A percentile compares a stretch with the other conserved stretches of the same genome.
phyloP scores from a whole-genome alignment of 2,888 invertebrate species.

The Clivina fossor region DNA sequence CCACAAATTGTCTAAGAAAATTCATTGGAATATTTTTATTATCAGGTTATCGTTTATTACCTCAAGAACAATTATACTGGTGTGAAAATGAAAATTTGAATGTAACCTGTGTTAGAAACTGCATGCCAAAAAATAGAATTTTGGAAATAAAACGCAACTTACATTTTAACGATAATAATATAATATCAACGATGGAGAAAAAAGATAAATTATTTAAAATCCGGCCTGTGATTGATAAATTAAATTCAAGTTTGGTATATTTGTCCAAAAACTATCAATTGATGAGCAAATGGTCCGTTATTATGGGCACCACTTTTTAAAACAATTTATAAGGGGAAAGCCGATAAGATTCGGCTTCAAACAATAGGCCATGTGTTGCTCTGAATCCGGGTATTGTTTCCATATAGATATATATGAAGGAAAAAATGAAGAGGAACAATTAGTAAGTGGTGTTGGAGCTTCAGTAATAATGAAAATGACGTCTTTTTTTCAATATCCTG shows the following conservation, averaged over 20 bases:
- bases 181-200: slow-evolving; percentile 16
- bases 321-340: slow-evolving; percentile 16
- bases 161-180: slow-evolving; percentile 19
- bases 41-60: slow-evolving; percentile 23
- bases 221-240: slow-evolving; percentile 12
- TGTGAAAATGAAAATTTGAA: slow-evolving; percentile 27
- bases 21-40: slow-evolving; percentile 24
- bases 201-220: slow-evolving; percentile 22
- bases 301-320: slow-evolving; percentile 21
- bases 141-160: slow-evolving; percentile 22
- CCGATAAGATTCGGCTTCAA: slow-evolving; percentile 22
- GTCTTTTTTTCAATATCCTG: slow-evolving; percentile 18
- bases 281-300: slow-evolving; percentile 29
- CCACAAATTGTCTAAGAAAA: slow-evolving; percentile 12
- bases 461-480: slow-evolving; percentile 18
- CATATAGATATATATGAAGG: slow-evolving; percentile 31
- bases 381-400: slow-evolving; percentile 25
- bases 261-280: slow-evolving; percentile 6
- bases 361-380: slow-evolving; percentile 23
- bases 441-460: slow-evolving; percentile 11
- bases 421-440: slow-evolving; percentile 17
- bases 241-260: slow-evolving; percentile 21
- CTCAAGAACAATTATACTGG: slow-evolving; percentile 22
- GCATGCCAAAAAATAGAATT: slow-evolving; percentile 19
- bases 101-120: slow-evolving; percentile 18